Conservation (phyloP, 2,113 vertebrate genomes). For the Leptocoma aspasia region DNA sequence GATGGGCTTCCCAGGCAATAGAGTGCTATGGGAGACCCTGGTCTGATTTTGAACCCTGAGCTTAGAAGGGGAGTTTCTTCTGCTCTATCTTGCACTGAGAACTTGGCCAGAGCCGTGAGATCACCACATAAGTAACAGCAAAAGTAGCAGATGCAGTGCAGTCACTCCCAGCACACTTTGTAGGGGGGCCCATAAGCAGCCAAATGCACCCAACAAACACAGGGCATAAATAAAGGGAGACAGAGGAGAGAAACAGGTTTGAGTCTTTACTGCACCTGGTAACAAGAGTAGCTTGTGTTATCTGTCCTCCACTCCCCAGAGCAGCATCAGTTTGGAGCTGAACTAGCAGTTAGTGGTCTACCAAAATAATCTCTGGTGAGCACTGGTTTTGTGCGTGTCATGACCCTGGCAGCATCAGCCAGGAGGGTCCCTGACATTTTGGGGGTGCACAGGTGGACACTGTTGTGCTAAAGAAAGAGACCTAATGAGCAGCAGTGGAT, state of each 20-base stretch:
- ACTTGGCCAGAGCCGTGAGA: neutral
- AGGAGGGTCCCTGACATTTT: neutral
- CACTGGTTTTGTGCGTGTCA: neutral
- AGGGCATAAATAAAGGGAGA: neutral
- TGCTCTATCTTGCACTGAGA: neutral
- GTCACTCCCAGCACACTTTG: rapidly evolving
- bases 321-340: neutral
- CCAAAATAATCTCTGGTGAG: neutral
- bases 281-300: neutral
- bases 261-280: neutral
- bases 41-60: neutral
- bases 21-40: neutral
- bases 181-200: neutral
- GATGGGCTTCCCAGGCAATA: neutral
- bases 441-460: neutral
- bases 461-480: neutral
- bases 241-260: neutral
- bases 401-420: neutral
- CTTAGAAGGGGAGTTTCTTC: neutral
- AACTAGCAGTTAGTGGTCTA: neutral
- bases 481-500: neutral
- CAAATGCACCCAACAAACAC: neutral
- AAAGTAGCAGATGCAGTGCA: neutral
- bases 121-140: neutral
- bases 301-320: neutral